A percentile compares a stretch with the other conserved stretches of the same genome.
phyloP scores from a whole-genome alignment of 2,113 vertebrate species.

The Cariama cristata region DNA sequence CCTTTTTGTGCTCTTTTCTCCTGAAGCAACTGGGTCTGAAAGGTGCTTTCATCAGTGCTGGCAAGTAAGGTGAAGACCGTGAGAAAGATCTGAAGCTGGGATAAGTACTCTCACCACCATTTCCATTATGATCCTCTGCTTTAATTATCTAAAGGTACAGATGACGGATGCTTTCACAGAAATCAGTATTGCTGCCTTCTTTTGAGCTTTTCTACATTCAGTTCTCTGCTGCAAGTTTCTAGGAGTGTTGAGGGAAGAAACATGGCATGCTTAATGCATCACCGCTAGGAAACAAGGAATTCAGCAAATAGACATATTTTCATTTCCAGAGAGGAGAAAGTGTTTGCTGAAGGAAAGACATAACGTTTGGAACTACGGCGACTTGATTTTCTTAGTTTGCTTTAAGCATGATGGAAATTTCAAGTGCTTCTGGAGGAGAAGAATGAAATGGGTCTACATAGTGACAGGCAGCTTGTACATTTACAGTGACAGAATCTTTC shows the following conservation, averaged over 20 bases:
- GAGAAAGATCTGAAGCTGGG: slow-evolving; percentile 19
- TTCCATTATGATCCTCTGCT: neutral
- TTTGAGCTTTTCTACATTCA: neutral
- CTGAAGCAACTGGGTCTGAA: neutral
- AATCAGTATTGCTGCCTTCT: neutral
- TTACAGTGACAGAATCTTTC: neutral
- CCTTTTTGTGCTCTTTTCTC: fast-evolving
- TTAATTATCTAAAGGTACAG: neutral
- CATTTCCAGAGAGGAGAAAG: neutral
- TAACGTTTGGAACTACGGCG: neutral
- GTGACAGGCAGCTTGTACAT: neutral
- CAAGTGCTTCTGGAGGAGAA: neutral
- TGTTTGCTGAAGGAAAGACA: neutral
- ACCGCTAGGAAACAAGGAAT: neutral
- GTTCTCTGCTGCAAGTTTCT: neutral
- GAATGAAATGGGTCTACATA: neutral
- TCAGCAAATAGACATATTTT: neutral
- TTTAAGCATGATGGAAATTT: neutral
- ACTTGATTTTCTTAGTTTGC: neutral
- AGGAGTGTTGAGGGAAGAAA: fast-evolving
- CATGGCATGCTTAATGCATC: neutral
- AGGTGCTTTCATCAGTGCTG: neutral
- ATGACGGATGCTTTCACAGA: neutral
- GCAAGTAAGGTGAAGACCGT: neutral
- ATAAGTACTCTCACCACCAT: neutral